Conservation (phyloP, 1,140 invertebrate species). For the Aphelenchoides besseyi region DNA sequence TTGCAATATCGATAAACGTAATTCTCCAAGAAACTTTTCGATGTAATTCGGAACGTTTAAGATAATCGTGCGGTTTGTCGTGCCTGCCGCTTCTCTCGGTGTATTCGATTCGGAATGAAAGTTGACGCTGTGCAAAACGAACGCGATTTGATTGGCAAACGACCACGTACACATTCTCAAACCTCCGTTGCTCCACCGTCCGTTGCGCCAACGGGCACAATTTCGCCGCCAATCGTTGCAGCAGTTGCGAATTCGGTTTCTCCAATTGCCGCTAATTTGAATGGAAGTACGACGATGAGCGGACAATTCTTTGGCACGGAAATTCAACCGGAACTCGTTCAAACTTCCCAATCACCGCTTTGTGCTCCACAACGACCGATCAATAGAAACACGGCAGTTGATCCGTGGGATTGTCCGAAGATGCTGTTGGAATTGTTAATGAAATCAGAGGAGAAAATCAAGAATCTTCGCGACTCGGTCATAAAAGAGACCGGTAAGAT, state of each 20-base stretch:
- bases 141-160: slow-evolving; percentile 57
- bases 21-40: neutral
- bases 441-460: slow-evolving; percentile 55
- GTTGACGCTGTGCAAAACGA: slow-evolving; percentile 61
- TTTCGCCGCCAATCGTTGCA: slow-evolving; percentile 29
- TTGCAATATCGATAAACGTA: slow-evolving; percentile 78
- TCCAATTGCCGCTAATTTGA: neutral
- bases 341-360: neutral
- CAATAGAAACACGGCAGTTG: slow-evolving; percentile 1
- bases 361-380: neutral
- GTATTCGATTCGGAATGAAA: slow-evolving; percentile 58
- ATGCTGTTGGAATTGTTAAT: slow-evolving; percentile 47
- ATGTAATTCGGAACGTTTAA: slow-evolving; percentile 28
- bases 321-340: neutral
- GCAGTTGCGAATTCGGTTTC: neutral
- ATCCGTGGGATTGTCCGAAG: slow-evolving; percentile 42
- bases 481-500: slow-evolving; percentile 58
- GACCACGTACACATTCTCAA: slow-evolving; percentile 33
- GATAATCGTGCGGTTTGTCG: slow-evolving; percentile 61
- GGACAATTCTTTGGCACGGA: neutral
- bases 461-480: slow-evolving; percentile 55
- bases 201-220: neutral
- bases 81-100: slow-evolving; percentile 54
- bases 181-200: slow-evolving; percentile 21
- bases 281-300: neutral